Base-by-base conservation (phyloP, 2,888 invertebrate genomes). In the Tenthredo notha region DNA sequence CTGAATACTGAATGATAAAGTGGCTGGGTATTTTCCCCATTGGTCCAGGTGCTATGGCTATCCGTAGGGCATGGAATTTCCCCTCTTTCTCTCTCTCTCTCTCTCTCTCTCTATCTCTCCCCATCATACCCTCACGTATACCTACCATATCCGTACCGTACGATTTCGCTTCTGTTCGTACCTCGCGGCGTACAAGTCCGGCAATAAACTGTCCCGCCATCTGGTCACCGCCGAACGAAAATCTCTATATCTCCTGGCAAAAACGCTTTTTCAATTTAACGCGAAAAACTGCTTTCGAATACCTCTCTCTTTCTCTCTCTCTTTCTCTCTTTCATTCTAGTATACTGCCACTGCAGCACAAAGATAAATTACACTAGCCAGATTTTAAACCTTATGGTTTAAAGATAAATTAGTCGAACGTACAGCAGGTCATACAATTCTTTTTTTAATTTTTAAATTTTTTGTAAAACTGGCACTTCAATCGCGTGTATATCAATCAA, bases 381-480 rank as follows among this genome's bases (percentile, higher is more conserved):
- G 87, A 88, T 89, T 88, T 88, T 88, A 88, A 90, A 88, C 88
- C 87, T 89, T 87, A 37, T 37, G 86, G 88, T 85, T 84, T 86
- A 85, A 88, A 89, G 90, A 90, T 90, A 90, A 90, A 90, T 90
- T 90, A 90, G 89, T 87, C 88, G 86, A 85, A 78, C 85, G 84
- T 85, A 82, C 84, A 85, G 85, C 84, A 18, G 61, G 77, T 33
- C 33, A 40, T 50, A 40, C 29, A 40, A 65, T 37, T 37, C 7
- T 37, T 1, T 37, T 37, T 37, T 37, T 29, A 2, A 1, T 29
- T 37, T 7, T 37, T 37, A 1, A 1, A 2, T 37, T 37, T 37
- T 37, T 37, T 80, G 61, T 40, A 3, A 58, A 80, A 80, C 4
- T 61, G 9, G 25, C 58, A 61, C 18, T 77, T 77, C 77, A 54